Percentiles rank a stretch among this genome's conserved stretches.
Evolutionary conservation across 2,888 invertebrate genomes (phyloP).

Genomic region (Uropetala carovei): DNA sequence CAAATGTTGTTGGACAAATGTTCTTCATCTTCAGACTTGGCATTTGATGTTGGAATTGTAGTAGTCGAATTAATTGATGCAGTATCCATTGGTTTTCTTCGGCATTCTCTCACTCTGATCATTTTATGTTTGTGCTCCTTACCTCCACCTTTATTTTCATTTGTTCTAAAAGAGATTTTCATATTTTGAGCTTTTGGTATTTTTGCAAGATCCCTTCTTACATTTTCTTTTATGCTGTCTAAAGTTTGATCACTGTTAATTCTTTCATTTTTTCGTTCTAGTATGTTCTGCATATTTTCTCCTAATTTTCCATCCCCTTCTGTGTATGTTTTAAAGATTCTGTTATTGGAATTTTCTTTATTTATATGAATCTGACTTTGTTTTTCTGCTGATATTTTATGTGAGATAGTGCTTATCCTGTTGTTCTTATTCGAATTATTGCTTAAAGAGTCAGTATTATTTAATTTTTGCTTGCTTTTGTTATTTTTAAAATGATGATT

Average conservation of each 20-base stretch:
- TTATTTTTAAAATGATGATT: too few relatives aligned
- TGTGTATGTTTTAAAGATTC: background rate
- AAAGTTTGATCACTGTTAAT: too few relatives aligned
- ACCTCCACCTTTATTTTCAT: too few relatives aligned
- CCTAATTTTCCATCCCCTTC: background rate
- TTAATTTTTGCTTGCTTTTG: too few relatives aligned
- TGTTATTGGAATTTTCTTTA: background rate
- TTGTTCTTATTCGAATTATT: too few relatives aligned
- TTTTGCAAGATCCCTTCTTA: too few relatives aligned
- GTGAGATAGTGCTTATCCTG: background rate
- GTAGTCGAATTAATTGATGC: background rate
- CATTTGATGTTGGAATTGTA: background rate
- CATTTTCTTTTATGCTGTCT: too few relatives aligned
- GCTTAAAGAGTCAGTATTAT: too few relatives aligned
- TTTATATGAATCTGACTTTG: background rate
- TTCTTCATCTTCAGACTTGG: background rate
- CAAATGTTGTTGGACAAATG: background rate
- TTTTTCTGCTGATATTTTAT: background rate
- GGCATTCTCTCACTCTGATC: background rate
- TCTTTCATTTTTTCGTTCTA: background rate
- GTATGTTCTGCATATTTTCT: background rate
- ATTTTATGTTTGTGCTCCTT: background rate
- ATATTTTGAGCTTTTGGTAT: too few relatives aligned
- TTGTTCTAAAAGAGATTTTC: too few relatives aligned
- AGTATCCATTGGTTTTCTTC: too few relatives aligned